A percentile compares a stretch with the other conserved stretches of the same genome.
Evolutionary conservation across 2,888 invertebrate genomes (phyloP).

Genomic region (Drosophila imparisetae): DNA sequence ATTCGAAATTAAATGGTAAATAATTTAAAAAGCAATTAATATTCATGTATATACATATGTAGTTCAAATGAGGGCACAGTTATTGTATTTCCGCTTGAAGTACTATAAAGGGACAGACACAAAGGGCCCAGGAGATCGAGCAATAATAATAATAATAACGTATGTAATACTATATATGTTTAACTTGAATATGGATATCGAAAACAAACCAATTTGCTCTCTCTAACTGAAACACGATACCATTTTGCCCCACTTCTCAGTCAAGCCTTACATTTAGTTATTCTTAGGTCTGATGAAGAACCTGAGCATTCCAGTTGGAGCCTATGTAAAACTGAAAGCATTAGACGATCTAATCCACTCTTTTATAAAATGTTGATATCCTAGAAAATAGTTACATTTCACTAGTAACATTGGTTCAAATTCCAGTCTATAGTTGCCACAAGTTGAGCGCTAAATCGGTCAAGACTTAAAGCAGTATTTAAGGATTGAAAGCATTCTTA

Average conservation of each 20-base stretch:
- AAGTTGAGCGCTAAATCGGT: neutral
- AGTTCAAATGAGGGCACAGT: neutral
- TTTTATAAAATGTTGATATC: neutral
- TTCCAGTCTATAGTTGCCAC: neutral
- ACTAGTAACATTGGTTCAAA: fast-evolving
- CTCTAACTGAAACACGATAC: neutral
- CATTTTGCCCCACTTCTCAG: neutral
- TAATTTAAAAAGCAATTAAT: neutral
- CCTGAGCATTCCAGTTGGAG: neutral
- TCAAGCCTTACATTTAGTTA: neutral
- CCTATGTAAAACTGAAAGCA: neutral
- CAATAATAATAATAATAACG: neutral
- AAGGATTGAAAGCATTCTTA: neutral
- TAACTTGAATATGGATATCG: neutral
- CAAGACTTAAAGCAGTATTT: neutral
- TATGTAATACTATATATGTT: neutral
- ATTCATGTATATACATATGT: neutral
- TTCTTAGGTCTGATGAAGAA: neutral
- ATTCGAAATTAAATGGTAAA: neutral
- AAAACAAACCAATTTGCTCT: neutral
- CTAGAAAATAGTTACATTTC: neutral
- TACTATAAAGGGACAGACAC: neutral
- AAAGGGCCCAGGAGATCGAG: neutral
- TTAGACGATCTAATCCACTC: too few relatives aligned
- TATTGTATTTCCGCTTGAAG: neutral